Percentiles rank a stretch among this genome's conserved stretches.
These are phyloP conservation scores for Channallabes apus DNA, from an alignment of 2,797 vertebrate genomes.

Conservation along the genomic window DNA sequence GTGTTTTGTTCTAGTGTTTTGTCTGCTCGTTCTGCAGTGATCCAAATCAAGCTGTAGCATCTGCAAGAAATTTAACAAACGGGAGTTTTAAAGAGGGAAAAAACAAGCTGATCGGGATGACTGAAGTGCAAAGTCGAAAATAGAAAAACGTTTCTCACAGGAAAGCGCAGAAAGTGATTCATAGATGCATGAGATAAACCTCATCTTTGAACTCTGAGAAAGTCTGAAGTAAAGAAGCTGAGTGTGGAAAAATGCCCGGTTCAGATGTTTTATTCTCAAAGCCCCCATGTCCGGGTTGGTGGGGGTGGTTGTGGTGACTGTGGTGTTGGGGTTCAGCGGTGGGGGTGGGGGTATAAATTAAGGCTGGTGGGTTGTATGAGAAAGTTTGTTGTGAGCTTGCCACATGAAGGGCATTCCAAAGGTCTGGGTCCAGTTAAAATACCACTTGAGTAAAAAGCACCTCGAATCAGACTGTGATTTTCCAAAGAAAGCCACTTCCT, in stretches of 20 bases:
- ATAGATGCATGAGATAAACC: neutral
- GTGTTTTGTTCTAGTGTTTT: neutral
- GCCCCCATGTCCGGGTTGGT: conserved; percentile 2
- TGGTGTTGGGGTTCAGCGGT: neutral
- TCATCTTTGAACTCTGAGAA: conserved; percentile 34
- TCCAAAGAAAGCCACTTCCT: conserved; percentile 19
- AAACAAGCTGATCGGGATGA: neutral
- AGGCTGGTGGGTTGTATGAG: conserved; percentile 15
- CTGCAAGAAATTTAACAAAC: conserved; percentile 26
- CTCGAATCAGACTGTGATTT: conserved; percentile 15
- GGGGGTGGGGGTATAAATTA: conserved; percentile 19
- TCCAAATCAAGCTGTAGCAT: neutral
- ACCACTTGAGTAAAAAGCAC: conserved; percentile 23
- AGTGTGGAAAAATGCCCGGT: conserved; percentile 27
- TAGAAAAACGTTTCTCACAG: neutral
- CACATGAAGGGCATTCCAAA: conserved; percentile 46
- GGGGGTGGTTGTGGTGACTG: no score
- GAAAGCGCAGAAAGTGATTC: conserved; percentile 15
- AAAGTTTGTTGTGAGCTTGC: conserved; percentile 28
- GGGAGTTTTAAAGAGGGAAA: neutral
- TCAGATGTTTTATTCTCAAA: conserved; percentile 33
- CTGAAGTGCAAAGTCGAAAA: neutral
- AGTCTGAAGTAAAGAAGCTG: conserved; percentile 19
- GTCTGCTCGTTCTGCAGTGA: conserved; percentile 3
- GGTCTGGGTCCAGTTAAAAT: conserved; percentile 44